Evolutionary conservation across 64 coral and sea anemone species (phyloP), one percentile per base, ranked within the genome.

Genomic region (Hydrozoanthus tunicans): DNA sequence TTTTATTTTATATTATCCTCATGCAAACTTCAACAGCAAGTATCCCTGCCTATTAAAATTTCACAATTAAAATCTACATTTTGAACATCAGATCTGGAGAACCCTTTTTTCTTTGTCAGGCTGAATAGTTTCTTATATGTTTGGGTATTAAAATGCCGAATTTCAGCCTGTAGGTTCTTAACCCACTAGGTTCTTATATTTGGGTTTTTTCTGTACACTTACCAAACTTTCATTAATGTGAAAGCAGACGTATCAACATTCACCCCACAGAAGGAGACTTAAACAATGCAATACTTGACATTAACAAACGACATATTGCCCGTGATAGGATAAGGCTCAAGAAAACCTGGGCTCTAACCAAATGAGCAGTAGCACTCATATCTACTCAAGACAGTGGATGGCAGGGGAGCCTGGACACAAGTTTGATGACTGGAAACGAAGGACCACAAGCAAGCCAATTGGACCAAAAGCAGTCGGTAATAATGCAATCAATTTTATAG

Each of bases 371-470:
- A 92, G 80, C 58, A 68, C 90, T 0, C 92, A 83, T 64, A 91
- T 93, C 56, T 77, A 93, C 55, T 77, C 95, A 23, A 96, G 94
- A 53, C 92, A 94, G 15, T 96, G 95, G 95, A 89, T 96, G 70
- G 89, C 89, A 27, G 81, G 82, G 60, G 91, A 85, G 59, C 12
- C 78, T 15, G 93, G 81, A 17, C 77, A 91, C 58, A 86, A 77
- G 26, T 94, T 89, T 79, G 78, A 86, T 6, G 86, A 94, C 6
- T 96, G 95, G 95, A 96, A 91, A 56, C 43, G 73, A 4, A 60
- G 78, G 61, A 89, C 89, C 6, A 81, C 80, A 9, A 93, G 73
- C 9, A 94, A 91, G 66, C 90, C 93, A 0, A 7, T 74, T 73
- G 91, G 81, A 67, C 74, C 81, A n/a, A 93, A 96, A 77, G 23